phyloP scores from a whole-genome alignment of 2,797 vertebrate species.

The Hylomyscus alleni region DNA sequence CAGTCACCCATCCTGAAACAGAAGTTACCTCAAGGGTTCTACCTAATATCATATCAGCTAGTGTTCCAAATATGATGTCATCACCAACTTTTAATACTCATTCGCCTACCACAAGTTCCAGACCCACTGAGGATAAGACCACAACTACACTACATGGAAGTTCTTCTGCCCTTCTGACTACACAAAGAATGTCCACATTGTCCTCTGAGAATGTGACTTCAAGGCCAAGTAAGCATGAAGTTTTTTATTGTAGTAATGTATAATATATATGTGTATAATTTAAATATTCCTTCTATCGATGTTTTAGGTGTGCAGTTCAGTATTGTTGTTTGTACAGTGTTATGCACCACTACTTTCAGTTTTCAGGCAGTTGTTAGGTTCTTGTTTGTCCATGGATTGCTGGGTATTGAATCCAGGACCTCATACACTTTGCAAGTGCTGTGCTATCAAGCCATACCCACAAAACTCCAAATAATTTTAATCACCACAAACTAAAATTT shows the following conservation, averaged over 20 bases:
- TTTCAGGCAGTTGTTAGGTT: not conserved
- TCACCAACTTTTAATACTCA: not conserved
- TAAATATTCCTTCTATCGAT: not conserved
- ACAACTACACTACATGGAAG: not conserved
- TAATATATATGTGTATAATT: not conserved
- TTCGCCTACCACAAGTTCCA: not conserved
- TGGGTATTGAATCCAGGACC: not conserved
- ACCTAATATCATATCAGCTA: not conserved
- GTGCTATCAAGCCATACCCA: not conserved
- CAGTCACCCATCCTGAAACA: not conserved
- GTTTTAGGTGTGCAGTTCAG: not conserved
- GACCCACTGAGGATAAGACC: not conserved
- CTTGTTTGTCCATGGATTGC: not conserved
- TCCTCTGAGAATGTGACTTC: slow-evolving; percentile 42
- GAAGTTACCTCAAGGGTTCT: not conserved
- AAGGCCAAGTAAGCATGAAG: slow-evolving; percentile 68
- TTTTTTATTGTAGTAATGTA: not conserved
- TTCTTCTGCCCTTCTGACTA: slow-evolving; percentile 1
- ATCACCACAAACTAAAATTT: not conserved
- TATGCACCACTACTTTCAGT: not conserved
- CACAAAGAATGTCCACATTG: not conserved
- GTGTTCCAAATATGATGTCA: not conserved
- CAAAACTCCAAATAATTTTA: not conserved
- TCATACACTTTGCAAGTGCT: not conserved
- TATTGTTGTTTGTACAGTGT: not conserved